Evolutionary conservation across 1,140 invertebrate species (phyloP).

Genomic region (Penaeus vannamei): DNA sequence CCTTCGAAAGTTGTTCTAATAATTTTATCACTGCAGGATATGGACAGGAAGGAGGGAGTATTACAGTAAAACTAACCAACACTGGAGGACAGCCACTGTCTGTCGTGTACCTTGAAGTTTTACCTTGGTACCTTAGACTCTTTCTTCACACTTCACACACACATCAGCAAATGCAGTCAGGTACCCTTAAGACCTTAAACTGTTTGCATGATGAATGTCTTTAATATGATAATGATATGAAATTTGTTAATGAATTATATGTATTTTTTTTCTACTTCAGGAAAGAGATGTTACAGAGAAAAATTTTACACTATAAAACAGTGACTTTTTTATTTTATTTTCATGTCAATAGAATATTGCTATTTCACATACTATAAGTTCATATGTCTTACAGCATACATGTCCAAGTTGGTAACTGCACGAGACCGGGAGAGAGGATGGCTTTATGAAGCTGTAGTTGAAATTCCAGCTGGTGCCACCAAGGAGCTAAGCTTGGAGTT

Average conservation of each 20-base stretch:
- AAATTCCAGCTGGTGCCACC: slow-evolving; percentile 83
- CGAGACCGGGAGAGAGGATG: slow-evolving; percentile 87
- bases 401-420: slow-evolving; percentile 81
- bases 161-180: slow-evolving; percentile 76
- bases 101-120: slow-evolving; percentile 75
- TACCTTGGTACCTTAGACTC: slow-evolving; percentile 94
- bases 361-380: neutral
- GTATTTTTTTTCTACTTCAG: too few species aligned
- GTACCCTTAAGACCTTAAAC: slow-evolving; percentile 71
- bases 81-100: slow-evolving; percentile 73
- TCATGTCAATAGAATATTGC: neutral
- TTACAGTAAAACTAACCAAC: slow-evolving; percentile 86
- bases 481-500: slow-evolving; percentile 90
- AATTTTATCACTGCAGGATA: slow-evolving; percentile 68
- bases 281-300: too few species aligned
- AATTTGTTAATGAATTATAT: too few species aligned
- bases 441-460: slow-evolving; percentile 90
- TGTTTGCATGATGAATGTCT: too few species aligned
- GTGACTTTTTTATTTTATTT: too few species aligned
- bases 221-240: too few species aligned
- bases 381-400: slow-evolving; percentile 34
- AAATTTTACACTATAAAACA: too few species aligned
- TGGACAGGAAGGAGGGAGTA: slow-evolving; percentile 86
- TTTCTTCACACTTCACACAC: slow-evolving; percentile 87
- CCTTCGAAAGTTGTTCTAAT: neutral